A percentile compares a stretch with the other conserved stretches of the same genome.
Evolutionary conservation across 1,140 invertebrate species (phyloP).

Genomic region (Mylabris phalerata): DNA sequence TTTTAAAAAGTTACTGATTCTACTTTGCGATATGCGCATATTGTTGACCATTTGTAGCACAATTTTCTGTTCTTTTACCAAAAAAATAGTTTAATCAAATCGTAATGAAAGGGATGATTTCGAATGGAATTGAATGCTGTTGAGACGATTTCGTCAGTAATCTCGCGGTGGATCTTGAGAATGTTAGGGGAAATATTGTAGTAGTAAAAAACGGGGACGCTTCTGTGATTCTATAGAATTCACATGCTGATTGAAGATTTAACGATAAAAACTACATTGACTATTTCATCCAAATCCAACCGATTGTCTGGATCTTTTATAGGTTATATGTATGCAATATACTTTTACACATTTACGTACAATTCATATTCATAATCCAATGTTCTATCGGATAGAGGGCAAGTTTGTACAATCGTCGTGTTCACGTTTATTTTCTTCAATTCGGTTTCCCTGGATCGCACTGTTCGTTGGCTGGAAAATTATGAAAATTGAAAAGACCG

Average conservation of each 20-base stretch:
- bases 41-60: no score
- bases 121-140: not conserved
- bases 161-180: constrained; percentile 20
- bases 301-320: no score
- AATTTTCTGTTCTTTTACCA: no score
- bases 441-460: constrained; percentile 21
- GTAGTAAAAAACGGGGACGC: not conserved
- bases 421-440: constrained; percentile 3
- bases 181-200: constrained; percentile 14
- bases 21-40: no score
- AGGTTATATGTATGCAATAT: no score
- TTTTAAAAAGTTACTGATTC: not conserved
- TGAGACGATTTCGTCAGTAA: constrained; percentile 12
- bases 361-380: constrained; percentile 13
- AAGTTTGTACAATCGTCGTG: constrained; percentile 4
- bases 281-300: not conserved
- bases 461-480: constrained; percentile 25
- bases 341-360: constrained; percentile 1
- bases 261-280: constrained; percentile 18
- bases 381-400: not conserved
- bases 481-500: constrained; percentile 31
- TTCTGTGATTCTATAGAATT: not conserved
- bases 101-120: not conserved
- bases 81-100: no score
- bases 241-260: constrained; percentile 28